phyloP scores from a whole-genome alignment of 2,113 vertebrate species.

The Oenanthe melanoleuca region DNA sequence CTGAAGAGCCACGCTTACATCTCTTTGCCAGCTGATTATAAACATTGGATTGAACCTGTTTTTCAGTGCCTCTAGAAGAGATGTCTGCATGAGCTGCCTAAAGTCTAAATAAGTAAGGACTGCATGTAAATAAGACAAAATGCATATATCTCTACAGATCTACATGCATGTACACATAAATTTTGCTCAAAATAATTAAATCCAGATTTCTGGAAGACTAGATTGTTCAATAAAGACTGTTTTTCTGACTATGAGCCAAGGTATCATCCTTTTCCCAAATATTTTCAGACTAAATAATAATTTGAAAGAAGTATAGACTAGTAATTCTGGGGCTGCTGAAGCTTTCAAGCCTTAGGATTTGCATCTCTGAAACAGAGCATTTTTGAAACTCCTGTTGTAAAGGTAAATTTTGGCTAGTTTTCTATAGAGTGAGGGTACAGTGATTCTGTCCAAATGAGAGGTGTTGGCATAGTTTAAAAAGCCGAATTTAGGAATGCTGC shows the following conservation, averaged over 20 bases:
- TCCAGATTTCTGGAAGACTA: not conserved
- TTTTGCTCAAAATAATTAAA: conserved; percentile 1
- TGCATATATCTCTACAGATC: not conserved
- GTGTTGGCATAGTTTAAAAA: not conserved
- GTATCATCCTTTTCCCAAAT: not conserved
- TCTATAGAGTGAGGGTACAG: not conserved
- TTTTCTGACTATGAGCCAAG: not conserved
- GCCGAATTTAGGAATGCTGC: not conserved
- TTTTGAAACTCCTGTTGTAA: not conserved
- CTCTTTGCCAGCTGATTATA: not conserved
- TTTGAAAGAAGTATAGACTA: not conserved
- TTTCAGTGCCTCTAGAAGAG: not conserved
- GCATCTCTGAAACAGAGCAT: not conserved
- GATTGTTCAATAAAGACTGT: not conserved
- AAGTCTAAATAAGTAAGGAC: not conserved
- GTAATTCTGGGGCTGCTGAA: not conserved
- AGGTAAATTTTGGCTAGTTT: not conserved
- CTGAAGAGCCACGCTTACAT: not conserved
- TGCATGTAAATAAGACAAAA: not conserved
- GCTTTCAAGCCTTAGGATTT: not conserved
- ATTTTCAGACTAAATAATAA: not conserved
- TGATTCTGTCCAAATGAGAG: not conserved
- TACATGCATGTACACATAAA: not conserved
- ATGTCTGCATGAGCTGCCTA: not conserved
- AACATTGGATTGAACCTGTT: not conserved